These are phyloP conservation scores for Danio choprae DNA, from an alignment of 2,797 vertebrate species.

Conservation along the genomic window DNA sequence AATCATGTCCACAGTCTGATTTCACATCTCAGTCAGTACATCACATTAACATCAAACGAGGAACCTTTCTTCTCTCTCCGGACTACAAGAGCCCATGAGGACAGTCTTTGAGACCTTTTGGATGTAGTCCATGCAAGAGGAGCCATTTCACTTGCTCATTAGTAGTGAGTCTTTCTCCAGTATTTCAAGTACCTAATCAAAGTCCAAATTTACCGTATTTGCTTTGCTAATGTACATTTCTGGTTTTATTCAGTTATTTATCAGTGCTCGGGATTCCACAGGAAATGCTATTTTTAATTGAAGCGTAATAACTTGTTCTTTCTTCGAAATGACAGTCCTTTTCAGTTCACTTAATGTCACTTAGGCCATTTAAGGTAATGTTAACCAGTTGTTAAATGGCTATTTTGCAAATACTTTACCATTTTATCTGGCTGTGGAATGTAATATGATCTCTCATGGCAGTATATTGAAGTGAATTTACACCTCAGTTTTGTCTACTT, in stretches of 20 bases:
- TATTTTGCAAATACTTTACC: background rate
- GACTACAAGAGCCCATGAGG: slow-evolving; percentile 12
- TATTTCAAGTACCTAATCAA: slow-evolving; percentile 2
- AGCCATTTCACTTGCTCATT: background rate
- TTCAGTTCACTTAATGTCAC: slow-evolving; percentile 1
- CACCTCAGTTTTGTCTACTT: background rate
- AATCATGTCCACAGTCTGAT: background rate
- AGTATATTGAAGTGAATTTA: background rate
- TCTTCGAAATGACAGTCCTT: background rate
- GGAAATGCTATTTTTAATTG: background rate
- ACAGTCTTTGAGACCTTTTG: slow-evolving; percentile 3
- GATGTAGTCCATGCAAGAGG: background rate
- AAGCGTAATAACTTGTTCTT: background rate
- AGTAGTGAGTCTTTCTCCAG: slow-evolving; percentile 1
- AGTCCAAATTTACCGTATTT: background rate
- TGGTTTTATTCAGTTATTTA: slow-evolving; percentile 6
- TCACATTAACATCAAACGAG: background rate
- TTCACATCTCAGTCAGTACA: slow-evolving; percentile 11
- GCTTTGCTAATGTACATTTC: slow-evolving; percentile 21
- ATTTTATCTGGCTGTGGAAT: slow-evolving; percentile 1
- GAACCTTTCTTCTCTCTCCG: background rate
- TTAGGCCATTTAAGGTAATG: background rate
- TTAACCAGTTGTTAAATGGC: background rate
- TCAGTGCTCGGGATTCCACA: background rate
- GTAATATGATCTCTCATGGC: background rate